Conservation (phyloP, 2,797 vertebrate species). For the Natrix natrix region DNA sequence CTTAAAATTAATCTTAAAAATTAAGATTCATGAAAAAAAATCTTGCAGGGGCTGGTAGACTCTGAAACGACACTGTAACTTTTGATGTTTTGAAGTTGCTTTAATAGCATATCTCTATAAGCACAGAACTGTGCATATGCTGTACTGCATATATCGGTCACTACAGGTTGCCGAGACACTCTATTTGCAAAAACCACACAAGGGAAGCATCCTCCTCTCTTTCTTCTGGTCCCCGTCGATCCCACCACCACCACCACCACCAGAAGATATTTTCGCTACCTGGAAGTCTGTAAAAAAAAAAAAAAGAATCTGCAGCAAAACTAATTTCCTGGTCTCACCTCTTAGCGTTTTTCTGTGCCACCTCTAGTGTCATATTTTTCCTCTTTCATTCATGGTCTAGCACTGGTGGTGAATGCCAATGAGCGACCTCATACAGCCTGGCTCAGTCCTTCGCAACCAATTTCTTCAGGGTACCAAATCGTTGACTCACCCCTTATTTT, state of each 20-base stretch:
- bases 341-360: conserved; percentile 6
- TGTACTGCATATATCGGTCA: neutral
- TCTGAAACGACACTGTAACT: neutral
- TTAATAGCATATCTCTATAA: neutral
- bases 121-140: neutral
- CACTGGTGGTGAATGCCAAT: conserved; percentile 29
- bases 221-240: neutral
- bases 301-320: neutral
- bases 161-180: neutral
- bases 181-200: neutral
- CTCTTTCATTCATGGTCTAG: conserved; percentile 26
- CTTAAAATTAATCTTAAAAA: neutral
- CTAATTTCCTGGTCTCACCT: conserved; percentile 19
- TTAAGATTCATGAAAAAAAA: neutral
- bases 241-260: no score
- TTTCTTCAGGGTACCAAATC: conserved; percentile 38
- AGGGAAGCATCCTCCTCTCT: neutral
- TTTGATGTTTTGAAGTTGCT: neutral
- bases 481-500: neutral
- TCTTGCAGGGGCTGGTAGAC: neutral
- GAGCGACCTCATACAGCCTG: neutral
- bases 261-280: neutral
- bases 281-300: neutral
- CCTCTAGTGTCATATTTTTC: conserved; percentile 22
- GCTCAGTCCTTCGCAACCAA: neutral